phyloP scores from a whole-genome alignment of 37 sponge, comb jelly and placozoan genomes.

The Eunapius fragilis region DNA sequence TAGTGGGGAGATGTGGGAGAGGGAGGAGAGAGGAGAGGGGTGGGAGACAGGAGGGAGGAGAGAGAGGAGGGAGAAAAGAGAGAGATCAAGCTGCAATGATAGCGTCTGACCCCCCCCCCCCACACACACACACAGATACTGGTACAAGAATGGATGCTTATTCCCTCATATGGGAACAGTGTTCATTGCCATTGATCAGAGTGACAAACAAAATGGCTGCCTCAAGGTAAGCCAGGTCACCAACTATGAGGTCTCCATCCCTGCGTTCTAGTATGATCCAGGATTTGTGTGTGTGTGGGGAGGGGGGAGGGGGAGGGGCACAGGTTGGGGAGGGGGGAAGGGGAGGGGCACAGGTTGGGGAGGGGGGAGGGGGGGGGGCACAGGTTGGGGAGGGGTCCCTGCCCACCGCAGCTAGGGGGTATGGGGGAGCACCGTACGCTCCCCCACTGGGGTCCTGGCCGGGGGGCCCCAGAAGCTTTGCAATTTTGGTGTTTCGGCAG shows the following conservation, averaged over 20 bases:
- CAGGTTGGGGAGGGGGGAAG: not conserved
- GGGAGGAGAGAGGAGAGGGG: not conserved
- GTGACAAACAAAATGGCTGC: constrained; percentile 90
- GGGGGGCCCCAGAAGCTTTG: too few species aligned
- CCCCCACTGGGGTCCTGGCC: too few species aligned
- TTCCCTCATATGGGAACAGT: constrained; percentile 88
- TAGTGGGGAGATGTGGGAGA: not conserved
- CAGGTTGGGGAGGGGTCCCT: too few species aligned
- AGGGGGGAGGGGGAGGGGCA: too few species aligned
- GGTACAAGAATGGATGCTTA: constrained; percentile 93
- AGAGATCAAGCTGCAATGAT: not conserved
- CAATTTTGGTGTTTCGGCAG: too few species aligned
- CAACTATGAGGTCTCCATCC: too few species aligned
- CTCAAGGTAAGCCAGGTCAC: constrained; percentile 72
- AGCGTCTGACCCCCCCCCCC: not conserved
- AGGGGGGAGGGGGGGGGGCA: too few species aligned
- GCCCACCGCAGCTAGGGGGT: too few species aligned
- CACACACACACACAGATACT: constrained; percentile 53
- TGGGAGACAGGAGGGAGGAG: not conserved
- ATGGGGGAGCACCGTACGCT: too few species aligned
- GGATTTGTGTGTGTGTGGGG: not conserved
- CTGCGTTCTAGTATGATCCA: too few species aligned
- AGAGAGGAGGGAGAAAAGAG: too few species aligned
- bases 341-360: not conserved
- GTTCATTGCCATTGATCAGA: constrained; percentile 90